Conservation (phyloP, 1,140 invertebrate species). For the Megalonaias nervosa region DNA sequence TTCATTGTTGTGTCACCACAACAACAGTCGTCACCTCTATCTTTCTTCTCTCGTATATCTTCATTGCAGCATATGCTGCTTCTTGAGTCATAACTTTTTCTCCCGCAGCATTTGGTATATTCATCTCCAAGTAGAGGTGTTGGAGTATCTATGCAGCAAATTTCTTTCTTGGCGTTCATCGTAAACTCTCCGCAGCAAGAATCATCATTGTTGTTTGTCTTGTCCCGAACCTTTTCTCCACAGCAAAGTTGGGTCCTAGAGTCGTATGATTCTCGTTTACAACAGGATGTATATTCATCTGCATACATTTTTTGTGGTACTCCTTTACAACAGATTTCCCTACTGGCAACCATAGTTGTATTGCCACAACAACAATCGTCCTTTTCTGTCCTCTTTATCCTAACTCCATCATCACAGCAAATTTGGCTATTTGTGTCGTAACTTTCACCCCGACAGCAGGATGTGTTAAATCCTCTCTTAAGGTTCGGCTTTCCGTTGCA, state of each 20-base stretch:
- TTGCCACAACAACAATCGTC: constrained; percentile 33
- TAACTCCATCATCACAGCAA: constrained; percentile 22
- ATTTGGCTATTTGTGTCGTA: constrained; percentile 25
- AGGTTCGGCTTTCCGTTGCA: constrained; percentile 23
- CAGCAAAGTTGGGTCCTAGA: constrained; percentile 24
- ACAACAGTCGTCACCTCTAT: constrained; percentile 28
- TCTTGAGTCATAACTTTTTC: constrained; percentile 22
- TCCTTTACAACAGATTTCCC: constrained; percentile 24
- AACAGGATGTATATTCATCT: constrained; percentile 17
- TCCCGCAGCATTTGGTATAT: constrained; percentile 26
- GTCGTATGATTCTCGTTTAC: constrained; percentile 18
- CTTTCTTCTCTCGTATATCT: constrained; percentile 10
- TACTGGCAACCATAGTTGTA: constrained; percentile 24
- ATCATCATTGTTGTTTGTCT: constrained; percentile 17
- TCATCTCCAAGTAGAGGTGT: constrained; percentile 5
- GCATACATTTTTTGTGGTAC: constrained; percentile 22
- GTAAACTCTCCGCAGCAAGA: constrained; percentile 26
- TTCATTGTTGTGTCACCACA: constrained; percentile 35
- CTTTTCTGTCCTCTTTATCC: constrained; percentile 15
- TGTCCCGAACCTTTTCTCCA: constrained; percentile 25
- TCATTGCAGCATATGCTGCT: constrained; percentile 22
- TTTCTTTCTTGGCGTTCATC: constrained; percentile 31
- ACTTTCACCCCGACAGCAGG: constrained; percentile 21
- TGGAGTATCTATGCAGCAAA: constrained; percentile 26
- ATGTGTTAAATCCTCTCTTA: constrained; percentile 27